Conservation (phyloP, 2,888 invertebrate genomes). For the Petrolisthes cinctipes region DNA sequence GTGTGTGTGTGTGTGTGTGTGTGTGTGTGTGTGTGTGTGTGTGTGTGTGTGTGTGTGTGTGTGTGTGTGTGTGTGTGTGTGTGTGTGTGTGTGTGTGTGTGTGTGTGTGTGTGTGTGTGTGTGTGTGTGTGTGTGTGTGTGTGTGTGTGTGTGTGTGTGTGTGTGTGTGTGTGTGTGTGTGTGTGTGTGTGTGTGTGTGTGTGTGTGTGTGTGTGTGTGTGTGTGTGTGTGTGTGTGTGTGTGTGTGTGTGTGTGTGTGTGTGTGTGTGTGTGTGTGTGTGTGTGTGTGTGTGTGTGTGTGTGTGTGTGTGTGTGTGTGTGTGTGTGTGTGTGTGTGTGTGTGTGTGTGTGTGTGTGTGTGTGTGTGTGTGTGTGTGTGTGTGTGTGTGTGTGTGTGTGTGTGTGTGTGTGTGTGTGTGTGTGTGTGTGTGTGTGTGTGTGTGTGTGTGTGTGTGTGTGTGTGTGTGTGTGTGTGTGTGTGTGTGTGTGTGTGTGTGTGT, state of each 20-base stretch:
- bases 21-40: neutral
- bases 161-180: neutral
- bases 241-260: neutral
- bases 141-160: neutral
- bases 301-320: no score
- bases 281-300: no score
- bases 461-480: neutral
- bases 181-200: neutral
- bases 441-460: neutral
- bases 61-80: neutral
- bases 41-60: no score
- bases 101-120: slow-evolving; percentile 10
- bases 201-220: slow-evolving; percentile 2
- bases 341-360: slow-evolving; percentile 28
- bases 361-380: slow-evolving; percentile 26
- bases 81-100: slow-evolving; percentile 15
- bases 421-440: neutral
- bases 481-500: slow-evolving; percentile 6
- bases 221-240: neutral
- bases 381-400: slow-evolving; percentile 35
- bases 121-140: neutral
- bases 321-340: neutral
- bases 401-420: neutral
- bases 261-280: neutral
- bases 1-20: neutral